phyloP scores from a whole-genome alignment of 2,797 vertebrate species.

The Lepus townsendii region DNA sequence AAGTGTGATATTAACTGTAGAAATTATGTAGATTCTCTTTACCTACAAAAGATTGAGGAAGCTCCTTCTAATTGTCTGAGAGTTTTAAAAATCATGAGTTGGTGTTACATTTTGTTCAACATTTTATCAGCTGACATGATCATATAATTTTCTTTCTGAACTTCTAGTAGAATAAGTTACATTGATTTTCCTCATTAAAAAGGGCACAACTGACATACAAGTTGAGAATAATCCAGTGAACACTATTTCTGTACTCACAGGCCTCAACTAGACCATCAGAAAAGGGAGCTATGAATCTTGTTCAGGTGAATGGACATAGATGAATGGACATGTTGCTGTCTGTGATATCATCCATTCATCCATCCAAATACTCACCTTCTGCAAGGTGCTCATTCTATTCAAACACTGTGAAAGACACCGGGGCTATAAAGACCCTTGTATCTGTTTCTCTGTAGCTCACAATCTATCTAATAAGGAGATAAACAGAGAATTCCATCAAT shows the following conservation, averaged over 20 bases:
- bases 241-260: slow-evolving; percentile 23
- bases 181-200: slow-evolving; percentile 39
- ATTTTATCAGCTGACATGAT: neutral
- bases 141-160: slow-evolving; percentile 22
- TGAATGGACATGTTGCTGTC: neutral
- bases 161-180: slow-evolving; percentile 32
- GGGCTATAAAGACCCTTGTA: neutral
- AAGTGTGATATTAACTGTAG: slow-evolving; percentile 3
- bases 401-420: slow-evolving; percentile 25
- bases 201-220: neutral
- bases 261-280: slow-evolving; percentile 36
- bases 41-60: slow-evolving; percentile 13
- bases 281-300: slow-evolving; percentile 26
- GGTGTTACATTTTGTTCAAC: slow-evolving; percentile 20
- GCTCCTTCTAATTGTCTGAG: slow-evolving; percentile 10
- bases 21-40: slow-evolving; percentile 7
- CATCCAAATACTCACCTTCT: neutral
- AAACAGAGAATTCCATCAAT: neutral
- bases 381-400: slow-evolving; percentile 23
- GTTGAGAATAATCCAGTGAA: slow-evolving; percentile 25
- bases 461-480: slow-evolving; percentile 27
- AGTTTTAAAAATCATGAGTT: neutral
- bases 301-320: neutral
- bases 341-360: neutral
- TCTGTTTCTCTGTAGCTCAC: slow-evolving; percentile 31